Percentiles rank a stretch among this genome's conserved stretches.
Conservation (phyloP, 2,888 invertebrate genomes). For the Malthinus flaveolus region DNA sequence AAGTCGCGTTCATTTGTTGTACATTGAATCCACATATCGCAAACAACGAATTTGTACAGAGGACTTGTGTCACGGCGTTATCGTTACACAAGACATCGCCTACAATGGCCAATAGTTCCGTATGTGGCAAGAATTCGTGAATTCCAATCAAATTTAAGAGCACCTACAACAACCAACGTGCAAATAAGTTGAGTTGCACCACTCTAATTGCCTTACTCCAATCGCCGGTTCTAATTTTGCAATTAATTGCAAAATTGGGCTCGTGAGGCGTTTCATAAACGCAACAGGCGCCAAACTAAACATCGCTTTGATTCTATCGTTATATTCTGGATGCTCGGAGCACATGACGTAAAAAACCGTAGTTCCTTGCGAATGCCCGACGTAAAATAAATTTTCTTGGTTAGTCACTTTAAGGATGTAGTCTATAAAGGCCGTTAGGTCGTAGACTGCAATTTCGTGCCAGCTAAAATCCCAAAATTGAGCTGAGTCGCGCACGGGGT, state of each 20-base stretch:
- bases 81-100: conserved; percentile 55
- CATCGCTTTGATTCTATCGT: conserved; percentile 67
- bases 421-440: conserved; percentile 82
- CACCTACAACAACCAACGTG: conserved; percentile 32
- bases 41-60: conserved; percentile 48
- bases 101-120: conserved; percentile 56
- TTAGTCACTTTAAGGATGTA: conserved; percentile 64
- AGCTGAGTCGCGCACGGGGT: conserved; percentile 27
- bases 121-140: conserved; percentile 67
- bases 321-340: conserved; percentile 67
- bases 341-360: conserved; percentile 70
- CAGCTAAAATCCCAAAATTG: conserved; percentile 62
- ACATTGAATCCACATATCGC: conserved; percentile 47
- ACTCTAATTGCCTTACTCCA: too few relatives aligned
- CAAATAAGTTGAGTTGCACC: too few relatives aligned
- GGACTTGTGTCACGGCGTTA: conserved; percentile 38
- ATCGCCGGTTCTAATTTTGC: too few relatives aligned
- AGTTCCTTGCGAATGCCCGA: conserved; percentile 82
- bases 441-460: conserved; percentile 80
- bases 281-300: conserved; percentile 73
- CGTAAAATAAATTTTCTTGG: conserved; percentile 66
- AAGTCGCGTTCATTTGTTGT: conserved; percentile 44
- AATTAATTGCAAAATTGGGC: too few relatives aligned
- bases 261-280: conserved; percentile 37
- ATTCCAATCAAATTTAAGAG: conserved; percentile 39